Evolutionary conservation across 1,140 invertebrate species (phyloP), one percentile per base, ranked within the genome.

Genomic region (Panagrolaimus sp.): DNA sequence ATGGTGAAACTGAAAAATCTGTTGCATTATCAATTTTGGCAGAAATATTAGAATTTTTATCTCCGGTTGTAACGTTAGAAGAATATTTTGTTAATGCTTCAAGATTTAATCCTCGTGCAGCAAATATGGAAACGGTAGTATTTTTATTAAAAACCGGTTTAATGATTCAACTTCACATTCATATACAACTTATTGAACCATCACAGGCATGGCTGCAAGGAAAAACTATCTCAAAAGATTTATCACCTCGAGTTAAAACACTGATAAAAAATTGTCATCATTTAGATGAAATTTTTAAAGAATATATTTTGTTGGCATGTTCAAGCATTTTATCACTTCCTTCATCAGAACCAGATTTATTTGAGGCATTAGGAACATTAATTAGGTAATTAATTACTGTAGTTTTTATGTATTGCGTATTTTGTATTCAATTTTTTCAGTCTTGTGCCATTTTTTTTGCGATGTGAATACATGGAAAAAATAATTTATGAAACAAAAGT

Each of bases 131-230:
- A 28, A 58, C 52, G 2, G 28, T 58, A 21, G 28, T 58, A 12
- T 58, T 58, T 28, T 21, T 58, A 58, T 28, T 58, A 12, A 58
- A 58, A 58, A 58, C 52, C 1, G 52, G 52, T n/a, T 28, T 58
- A 12, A 58, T 58, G 8, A 28, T 58, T 21, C 52, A 58, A 21
- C 12, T 28, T 0, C 52, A 58, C 17, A n/a, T 58, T 21, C 52
- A 58, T 21, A 21, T 58, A 10, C 52, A 21, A 26, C 52, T 58
- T 21, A 58, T 58, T 58, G 52, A 58, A 21, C 52, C 52, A 58
- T 26, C 10, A 26, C 12, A 12, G 4, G 17, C 21, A 58, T 58
- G 52, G 52, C 52, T 26, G 1, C 21, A 58, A n/a, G 52, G 52
- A 21, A 58, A 58, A 26, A 28, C 21, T 17, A 26, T 21, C 5